Base-by-base conservation (phyloP, 1,140 invertebrate genomes). In the Epicauta chinensis region DNA sequence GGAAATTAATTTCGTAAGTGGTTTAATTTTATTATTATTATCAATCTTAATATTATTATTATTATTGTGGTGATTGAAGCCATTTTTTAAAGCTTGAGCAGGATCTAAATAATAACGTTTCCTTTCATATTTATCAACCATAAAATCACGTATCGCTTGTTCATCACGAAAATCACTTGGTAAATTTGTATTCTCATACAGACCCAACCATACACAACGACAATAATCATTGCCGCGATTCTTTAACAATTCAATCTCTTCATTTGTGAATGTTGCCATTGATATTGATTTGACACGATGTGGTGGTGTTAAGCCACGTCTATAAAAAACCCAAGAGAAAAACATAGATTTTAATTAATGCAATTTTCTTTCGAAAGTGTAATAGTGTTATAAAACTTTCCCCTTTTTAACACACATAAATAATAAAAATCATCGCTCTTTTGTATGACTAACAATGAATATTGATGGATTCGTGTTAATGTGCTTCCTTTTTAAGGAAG, bases 211-310 rank as follows among this genome's bases (percentile, higher is more conserved):
- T 53, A 92, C 86, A 71, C 84, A 85, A 62, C 83, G 79, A 70
- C 93, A 96, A 64, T 91, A 86, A 78, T 97, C 92, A 75, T 98
- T 98, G 56, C 95, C 95, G 73, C 85, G 83, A 49, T 79, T 78
- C 76, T 85, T 88, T 55, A 98, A 79, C 65, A 91, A 87, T 69
- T 95, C 91, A 67, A 98, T 87, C 77, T 98, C 96, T 59, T 98
- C 95, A 58, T 85, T 81, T 53, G 87, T 94, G 72, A 98, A 98
- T 63, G 89, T 96, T 35, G 95, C 91, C 95, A 98, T 97, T 5
- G 94, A 97, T 63, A 98, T 98, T 30, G 95, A 98, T 74, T 98
- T 98, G 17, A 98, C 93, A 58, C 96, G 79, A 73, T 98, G 94
- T 53, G 95, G 96, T 38, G 96, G 95, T 64, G 94, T 98, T 59